A percentile compares a stretch with the other conserved stretches of the same genome.
phyloP scores from a whole-genome alignment of 1,140 invertebrate species.

The Mesaphorura yosii region DNA sequence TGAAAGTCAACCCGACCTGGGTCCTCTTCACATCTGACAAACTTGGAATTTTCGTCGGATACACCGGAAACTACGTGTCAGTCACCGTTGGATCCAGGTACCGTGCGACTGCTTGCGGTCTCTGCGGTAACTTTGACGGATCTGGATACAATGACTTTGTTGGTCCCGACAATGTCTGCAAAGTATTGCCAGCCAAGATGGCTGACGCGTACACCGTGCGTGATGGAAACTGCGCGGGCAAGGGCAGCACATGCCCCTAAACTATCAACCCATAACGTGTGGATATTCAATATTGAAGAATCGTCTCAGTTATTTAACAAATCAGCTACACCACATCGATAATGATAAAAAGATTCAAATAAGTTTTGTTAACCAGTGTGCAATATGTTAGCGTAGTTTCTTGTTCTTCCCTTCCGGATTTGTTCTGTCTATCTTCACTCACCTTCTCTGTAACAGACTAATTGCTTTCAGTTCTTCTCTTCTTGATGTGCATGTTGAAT shows the following conservation, averaged over 20 bases:
- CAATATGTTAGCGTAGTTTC: too few relatives aligned
- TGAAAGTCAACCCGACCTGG: slow-evolving; percentile 26
- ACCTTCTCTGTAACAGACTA: too few relatives aligned
- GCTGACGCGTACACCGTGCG: slow-evolving; percentile 28
- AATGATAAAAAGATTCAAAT: too few relatives aligned
- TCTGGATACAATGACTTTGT: slow-evolving; percentile 21
- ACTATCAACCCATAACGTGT: too few relatives aligned
- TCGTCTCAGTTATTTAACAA: too few relatives aligned
- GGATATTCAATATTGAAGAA: too few relatives aligned
- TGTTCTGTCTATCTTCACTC: too few relatives aligned
- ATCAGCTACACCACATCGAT: too few relatives aligned
- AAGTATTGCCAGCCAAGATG: slow-evolving; percentile 22
- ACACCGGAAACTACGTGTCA: slow-evolving; percentile 27
- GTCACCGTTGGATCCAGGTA: slow-evolving; percentile 27
- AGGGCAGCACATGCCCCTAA: background rate
- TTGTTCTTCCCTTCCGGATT: too few relatives aligned
- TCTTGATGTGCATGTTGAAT: too few relatives aligned
- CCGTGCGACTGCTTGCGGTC: slow-evolving; percentile 26
- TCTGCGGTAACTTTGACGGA: slow-evolving; percentile 30
- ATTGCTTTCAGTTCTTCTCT: too few relatives aligned
- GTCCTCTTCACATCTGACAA: slow-evolving; percentile 21
- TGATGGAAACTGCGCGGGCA: slow-evolving; percentile 22
- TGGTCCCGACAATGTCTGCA: slow-evolving; percentile 14
- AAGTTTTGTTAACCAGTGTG: too few relatives aligned
- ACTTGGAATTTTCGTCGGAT: slow-evolving; percentile 23